A percentile compares a stretch with the other conserved stretches of the same genome.
phyloP scores from a whole-genome alignment of 1,140 invertebrate genomes.

The Drosophila nannoptera region DNA sequence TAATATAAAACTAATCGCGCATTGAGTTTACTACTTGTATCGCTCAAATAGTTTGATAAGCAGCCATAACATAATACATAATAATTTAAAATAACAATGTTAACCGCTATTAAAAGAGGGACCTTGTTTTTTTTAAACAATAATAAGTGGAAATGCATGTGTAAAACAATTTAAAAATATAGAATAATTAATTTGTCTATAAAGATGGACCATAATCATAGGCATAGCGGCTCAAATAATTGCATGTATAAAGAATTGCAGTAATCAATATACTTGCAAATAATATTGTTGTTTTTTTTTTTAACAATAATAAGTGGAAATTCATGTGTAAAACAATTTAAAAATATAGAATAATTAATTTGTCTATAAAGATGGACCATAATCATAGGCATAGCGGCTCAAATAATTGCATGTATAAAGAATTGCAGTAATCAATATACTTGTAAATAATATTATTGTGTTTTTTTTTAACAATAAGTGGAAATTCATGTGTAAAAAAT shows the following conservation, averaged over 20 bases:
- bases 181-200: constrained; percentile 41
- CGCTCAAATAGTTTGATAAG: constrained; percentile 54
- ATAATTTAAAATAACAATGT: constrained; percentile 72
- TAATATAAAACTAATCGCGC: constrained; percentile 59
- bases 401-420: no score
- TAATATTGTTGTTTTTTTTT: no score
- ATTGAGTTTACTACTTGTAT: constrained; percentile 43
- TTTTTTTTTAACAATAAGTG: no score
- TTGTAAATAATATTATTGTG: no score
- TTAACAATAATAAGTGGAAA: no score
- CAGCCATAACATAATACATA: constrained; percentile 69
- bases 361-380: no score
- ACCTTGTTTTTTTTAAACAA: constrained; percentile 46
- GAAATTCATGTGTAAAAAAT: no score
- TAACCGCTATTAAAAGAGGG: constrained; percentile 40
- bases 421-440: no score
- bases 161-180: constrained; percentile 35
- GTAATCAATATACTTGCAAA: no score
- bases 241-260: constrained; percentile 28
- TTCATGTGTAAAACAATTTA: no score
- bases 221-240: constrained; percentile 31
- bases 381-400: no score
- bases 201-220: constrained; percentile 18
- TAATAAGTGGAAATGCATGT: constrained; percentile 40
- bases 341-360: no score